Conservation (phyloP, 1,140 invertebrate genomes). For the Pseudobourletiella spinata region DNA sequence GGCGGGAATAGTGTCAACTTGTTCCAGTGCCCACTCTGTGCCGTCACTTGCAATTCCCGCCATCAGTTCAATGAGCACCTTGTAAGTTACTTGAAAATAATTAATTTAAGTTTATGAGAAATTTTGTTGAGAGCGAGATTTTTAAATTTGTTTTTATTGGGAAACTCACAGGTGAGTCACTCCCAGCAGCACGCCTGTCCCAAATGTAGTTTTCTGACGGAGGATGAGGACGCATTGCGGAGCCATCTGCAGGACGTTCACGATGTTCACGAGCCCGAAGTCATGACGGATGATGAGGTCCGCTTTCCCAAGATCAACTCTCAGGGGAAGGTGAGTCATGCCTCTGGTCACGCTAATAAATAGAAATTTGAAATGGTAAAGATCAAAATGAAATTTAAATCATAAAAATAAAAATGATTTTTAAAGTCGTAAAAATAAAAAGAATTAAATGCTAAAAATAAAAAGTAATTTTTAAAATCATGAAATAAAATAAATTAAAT, state of each 20-base stretch:
- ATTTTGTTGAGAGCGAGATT: not conserved
- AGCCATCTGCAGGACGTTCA: slow-evolving; percentile 48
- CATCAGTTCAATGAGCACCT: slow-evolving; percentile 36
- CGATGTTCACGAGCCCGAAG: slow-evolving; percentile 26
- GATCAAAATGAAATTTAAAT: not conserved
- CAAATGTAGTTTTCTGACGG: slow-evolving; percentile 51
- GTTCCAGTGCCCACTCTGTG: slow-evolving; percentile 33
- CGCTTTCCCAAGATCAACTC: slow-evolving; percentile 63
- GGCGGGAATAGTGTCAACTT: slow-evolving; percentile 17
- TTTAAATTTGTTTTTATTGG: too few species aligned
- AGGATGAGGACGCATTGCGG: slow-evolving; percentile 50
- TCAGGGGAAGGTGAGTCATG: slow-evolving; percentile 49
- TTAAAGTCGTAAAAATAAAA: too few species aligned
- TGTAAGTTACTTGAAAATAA: slow-evolving; percentile 21
- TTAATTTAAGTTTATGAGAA: not conserved
- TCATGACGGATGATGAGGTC: slow-evolving; percentile 52
- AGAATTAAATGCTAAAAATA: too few species aligned
- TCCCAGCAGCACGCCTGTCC: slow-evolving; percentile 39
- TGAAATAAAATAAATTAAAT: too few species aligned
- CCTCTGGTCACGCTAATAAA: too few species aligned
- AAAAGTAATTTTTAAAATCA: too few species aligned
- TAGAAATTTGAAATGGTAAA: not conserved
- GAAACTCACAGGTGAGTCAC: slow-evolving; percentile 35
- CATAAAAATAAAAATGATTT: too few species aligned
- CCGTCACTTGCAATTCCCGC: slow-evolving; percentile 24